A percentile compares a stretch with the other conserved stretches of the same genome.
Evolutionary conservation across 2,797 vertebrate species (phyloP).

Genomic region (Sebastes kiyomatsui): DNA sequence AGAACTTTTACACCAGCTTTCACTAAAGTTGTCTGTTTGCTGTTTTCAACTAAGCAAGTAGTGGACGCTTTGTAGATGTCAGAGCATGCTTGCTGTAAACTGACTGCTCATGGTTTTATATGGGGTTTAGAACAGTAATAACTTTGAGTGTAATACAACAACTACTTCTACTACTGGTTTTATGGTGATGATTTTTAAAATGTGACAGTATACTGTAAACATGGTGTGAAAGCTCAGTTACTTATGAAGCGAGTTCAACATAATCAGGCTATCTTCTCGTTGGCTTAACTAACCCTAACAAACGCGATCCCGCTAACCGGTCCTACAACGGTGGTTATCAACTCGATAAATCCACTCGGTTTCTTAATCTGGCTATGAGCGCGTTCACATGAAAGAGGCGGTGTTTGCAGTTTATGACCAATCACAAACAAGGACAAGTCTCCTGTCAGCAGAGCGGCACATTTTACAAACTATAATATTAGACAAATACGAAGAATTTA

Average conservation of each 20-base stretch:
- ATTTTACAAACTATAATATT: too few species aligned
- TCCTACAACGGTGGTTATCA: too few species aligned
- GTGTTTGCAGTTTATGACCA: too few species aligned
- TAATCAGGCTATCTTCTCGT: too few species aligned
- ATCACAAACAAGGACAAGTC: too few species aligned
- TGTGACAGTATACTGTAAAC: not conserved
- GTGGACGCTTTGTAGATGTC: not conserved
- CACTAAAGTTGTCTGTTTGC: not conserved
- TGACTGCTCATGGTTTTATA: not conserved
- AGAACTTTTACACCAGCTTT: not conserved
- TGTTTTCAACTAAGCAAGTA: not conserved
- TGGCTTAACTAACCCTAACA: too few species aligned
- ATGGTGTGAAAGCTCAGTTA: not conserved
- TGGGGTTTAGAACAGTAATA: not conserved
- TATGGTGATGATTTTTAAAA: not conserved
- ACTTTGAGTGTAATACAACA: not conserved
- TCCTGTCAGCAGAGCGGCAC: too few species aligned
- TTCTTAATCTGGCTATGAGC: too few species aligned
- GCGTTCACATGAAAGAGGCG: too few species aligned
- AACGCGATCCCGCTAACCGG: too few species aligned
- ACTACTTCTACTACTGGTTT: not conserved
- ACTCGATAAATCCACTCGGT: too few species aligned
- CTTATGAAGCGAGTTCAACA: not conserved
- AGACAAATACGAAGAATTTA: too few species aligned
- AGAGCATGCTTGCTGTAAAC: not conserved